Evolutionary conservation across 2,113 vertebrate genomes (phyloP), one percentile per base, ranked within the genome.

Genomic region (Formicarius rufipectus): DNA sequence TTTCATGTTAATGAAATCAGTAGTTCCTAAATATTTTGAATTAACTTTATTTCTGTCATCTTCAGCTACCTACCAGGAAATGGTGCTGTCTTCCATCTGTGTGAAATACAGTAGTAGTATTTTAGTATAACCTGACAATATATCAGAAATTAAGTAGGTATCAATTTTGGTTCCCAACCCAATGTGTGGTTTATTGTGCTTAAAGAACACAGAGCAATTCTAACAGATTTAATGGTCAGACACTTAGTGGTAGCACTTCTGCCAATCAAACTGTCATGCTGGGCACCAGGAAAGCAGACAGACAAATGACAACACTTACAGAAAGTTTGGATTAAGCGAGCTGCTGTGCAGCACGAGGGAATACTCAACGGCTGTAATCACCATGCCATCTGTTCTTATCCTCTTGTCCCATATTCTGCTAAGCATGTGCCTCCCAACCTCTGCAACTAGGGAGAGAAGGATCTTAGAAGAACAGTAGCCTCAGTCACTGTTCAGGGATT

Each of bases 281-380:
- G 42, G 55, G 33, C 42, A 67, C 23, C 25, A 68, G 67, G 37
- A 84, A 73, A 62, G 20, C 78, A 64, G 66, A 87, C 37, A 45
- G 66, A 58, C 53, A 81, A 82, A 79, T 73, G 63, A 33, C 63
- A 91, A 12, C 40, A 31, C 50, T 81, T 52, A 28, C 0, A 1
- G 60, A 64, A 95, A 82, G 91, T 89, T 79, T 76, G 91, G 69
- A 93, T 96, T 87, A 84, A 95, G 56, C n/a, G 87, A 87, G 78
- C 78, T 91, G 89, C 58, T 79, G 66, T 84, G 53, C 40, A 73
- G 59, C 50, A 39, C 24, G 11, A 83, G 91, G 62, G 67, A 82
- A 14, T 72, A 42, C 42, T 87, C 58, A 47, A 2, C 1, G 30
- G 40, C 86, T 73, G 55, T 96, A 87, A 93, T 94, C 87, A 39